Evolutionary conservation across 2,888 invertebrate species (phyloP), one percentile per base, ranked within the genome.

Genomic region (Drosophila prostipennis): DNA sequence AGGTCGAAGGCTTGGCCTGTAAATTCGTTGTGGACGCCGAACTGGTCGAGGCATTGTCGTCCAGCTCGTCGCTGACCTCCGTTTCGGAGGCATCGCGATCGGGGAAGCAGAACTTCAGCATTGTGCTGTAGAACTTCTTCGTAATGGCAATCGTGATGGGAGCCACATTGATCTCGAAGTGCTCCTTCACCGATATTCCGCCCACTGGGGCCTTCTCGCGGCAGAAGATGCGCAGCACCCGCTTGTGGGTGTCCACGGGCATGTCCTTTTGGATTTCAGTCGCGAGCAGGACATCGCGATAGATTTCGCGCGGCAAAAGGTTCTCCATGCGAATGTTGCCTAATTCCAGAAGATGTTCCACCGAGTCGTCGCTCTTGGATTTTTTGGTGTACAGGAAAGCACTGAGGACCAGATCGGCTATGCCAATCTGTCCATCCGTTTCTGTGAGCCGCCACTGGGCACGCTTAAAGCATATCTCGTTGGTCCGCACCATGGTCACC

Each of bases 181-280:
- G 98, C 90, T 99, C 99, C 91, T 99, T 99, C 13, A 99, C 98
- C 0, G 98, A 97, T 80, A 99, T 99, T 3, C 99, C 99, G n/a
- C 98, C 99, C 6, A 99, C 99, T 0, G 98, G 98, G 48, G 98
- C 97, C 78, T 97, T 96, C 92, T 99, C 99, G 68, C 98, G 94
- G 83, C 99, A 99, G 92, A 98, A 98, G 49, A 99, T 96, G 74
- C 99, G 94, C 75, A 99, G 92, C 19, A 98, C 97, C 89, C 98
- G 95, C 92, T 97, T 97, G 40, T 98, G 95, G 2, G 91, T 91
- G 68, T 98, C 98, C 32, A 98, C 95, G 0, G 98, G 98, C 93
- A 98, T 97, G 57, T 97, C 96, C 78, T 94, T 94, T 86, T 95
- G 95, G 51, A 96, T 94, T 90, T 96, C 95, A 0, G 96, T 95